These are phyloP conservation scores for Pachydiplax longipennis DNA, from an alignment of 2,888 invertebrate genomes.

Conservation along the genomic window DNA sequence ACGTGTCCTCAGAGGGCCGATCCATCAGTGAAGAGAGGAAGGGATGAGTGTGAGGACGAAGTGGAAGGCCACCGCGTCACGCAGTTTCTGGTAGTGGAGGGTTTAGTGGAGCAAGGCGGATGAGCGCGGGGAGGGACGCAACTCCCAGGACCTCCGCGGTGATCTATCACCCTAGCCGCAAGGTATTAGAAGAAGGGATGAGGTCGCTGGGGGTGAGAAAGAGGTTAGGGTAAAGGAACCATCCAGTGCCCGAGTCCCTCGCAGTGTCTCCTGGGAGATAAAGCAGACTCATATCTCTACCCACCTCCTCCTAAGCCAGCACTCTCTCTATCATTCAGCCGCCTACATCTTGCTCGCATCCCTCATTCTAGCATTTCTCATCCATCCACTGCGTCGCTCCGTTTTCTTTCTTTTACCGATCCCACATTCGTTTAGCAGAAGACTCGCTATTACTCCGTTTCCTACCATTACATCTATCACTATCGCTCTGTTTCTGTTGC, in stretches of 20 bases:
- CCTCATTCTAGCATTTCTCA: not conserved
- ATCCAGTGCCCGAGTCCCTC: constrained; percentile 4
- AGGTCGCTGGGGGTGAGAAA: not conserved
- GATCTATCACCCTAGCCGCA: constrained; percentile 29
- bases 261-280: constrained; percentile 14
- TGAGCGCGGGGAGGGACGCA: not conserved
- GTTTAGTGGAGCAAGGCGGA: not conserved
- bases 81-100: not conserved
- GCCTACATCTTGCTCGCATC: constrained; percentile 29
- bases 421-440: not conserved
- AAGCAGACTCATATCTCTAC: constrained; percentile 30
- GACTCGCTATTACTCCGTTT: not conserved
- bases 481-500: not conserved
- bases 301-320: not conserved
- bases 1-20: constrained; percentile 30
- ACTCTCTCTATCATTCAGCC: not conserved
- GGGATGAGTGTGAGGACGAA: not conserved
- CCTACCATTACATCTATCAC: not conserved
- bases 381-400: not conserved
- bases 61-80: not conserved
- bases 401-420: not conserved
- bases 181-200: not conserved
- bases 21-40: not conserved
- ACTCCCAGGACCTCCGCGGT: constrained; percentile 29
- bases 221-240: not conserved